Evolutionary conservation across 2,888 invertebrate species (phyloP).

Genomic region (Cantharis rufa): DNA sequence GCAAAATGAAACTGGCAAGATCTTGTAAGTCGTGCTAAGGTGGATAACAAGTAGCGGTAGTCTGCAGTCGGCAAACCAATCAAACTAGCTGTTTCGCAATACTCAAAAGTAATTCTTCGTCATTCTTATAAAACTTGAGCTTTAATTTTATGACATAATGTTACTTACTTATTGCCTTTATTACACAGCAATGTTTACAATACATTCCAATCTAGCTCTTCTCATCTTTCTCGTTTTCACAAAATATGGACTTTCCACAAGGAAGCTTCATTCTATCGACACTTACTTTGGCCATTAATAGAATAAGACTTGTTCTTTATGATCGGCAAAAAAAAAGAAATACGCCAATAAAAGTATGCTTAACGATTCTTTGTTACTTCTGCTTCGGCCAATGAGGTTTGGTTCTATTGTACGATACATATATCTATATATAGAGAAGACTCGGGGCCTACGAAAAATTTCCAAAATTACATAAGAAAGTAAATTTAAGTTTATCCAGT

Average conservation of each 20-base stretch:
- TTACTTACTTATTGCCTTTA: neutral
- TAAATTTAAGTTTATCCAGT: neutral
- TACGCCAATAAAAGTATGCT: neutral
- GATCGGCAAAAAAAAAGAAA: neutral
- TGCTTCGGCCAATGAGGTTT: neutral
- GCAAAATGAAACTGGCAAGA: slow-evolving; percentile 23
- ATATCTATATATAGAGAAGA: neutral
- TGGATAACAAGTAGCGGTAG: slow-evolving; percentile 8
- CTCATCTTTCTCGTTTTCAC: neutral
- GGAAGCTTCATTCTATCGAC: neutral
- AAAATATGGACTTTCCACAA: neutral
- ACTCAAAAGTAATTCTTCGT: slow-evolving; percentile 3
- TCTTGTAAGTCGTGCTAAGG: slow-evolving; percentile 10
- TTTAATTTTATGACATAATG: slow-evolving; percentile 3
- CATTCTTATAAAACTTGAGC: neutral
- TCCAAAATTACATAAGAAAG: neutral
- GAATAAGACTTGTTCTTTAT: neutral
- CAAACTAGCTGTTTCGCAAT: slow-evolving; percentile 4
- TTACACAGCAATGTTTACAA: neutral
- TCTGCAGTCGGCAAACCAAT: slow-evolving; percentile 15
- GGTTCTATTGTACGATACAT: neutral
- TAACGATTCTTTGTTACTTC: slow-evolving; percentile 2
- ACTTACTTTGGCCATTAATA: neutral
- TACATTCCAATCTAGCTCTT: neutral
- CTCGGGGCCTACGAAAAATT: neutral